Conservation (phyloP, 2,888 invertebrate genomes). For the Phengaris arion region DNA sequence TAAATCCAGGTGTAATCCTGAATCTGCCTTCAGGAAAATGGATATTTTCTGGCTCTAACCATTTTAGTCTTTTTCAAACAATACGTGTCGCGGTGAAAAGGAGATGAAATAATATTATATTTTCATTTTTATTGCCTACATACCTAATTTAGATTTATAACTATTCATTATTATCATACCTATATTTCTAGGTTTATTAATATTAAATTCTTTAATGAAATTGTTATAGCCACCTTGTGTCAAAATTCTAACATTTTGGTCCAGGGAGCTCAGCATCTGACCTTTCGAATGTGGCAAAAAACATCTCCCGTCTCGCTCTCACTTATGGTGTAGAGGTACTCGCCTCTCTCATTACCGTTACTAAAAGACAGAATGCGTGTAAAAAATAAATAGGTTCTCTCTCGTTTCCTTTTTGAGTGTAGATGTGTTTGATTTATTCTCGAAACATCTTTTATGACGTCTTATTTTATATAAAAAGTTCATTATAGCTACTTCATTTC, state of each 20-base stretch:
- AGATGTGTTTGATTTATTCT: conserved; percentile 38
- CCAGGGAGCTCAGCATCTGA: conserved; percentile 31
- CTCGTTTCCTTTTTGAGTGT: conserved; percentile 55
- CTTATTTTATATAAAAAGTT: conserved; percentile 15
- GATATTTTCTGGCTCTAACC: too few species aligned
- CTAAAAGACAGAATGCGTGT: conserved; percentile 61
- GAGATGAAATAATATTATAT: too few species aligned
- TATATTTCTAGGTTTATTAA: too few species aligned
- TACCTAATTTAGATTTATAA: too few species aligned
- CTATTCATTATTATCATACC: too few species aligned
- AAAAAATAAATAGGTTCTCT: conserved; percentile 52
- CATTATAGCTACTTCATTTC: not conserved
- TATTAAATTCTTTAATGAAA: not conserved
- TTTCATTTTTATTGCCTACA: too few species aligned
- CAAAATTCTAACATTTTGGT: conserved; percentile 13
- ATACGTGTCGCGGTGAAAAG: too few species aligned
- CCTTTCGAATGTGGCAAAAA: conserved; percentile 49
- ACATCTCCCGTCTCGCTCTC: conserved; percentile 43
- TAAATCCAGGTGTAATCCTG: too few species aligned
- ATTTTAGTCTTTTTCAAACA: too few species aligned
- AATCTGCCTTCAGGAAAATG: too few species aligned
- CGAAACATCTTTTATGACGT: conserved; percentile 4
- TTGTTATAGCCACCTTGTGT: not conserved
- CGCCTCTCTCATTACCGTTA: conserved; percentile 51
- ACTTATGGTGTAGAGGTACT: conserved; percentile 32